Conservation (phyloP, 2,113 vertebrate genomes). For the Myotis yumanensis region DNA sequence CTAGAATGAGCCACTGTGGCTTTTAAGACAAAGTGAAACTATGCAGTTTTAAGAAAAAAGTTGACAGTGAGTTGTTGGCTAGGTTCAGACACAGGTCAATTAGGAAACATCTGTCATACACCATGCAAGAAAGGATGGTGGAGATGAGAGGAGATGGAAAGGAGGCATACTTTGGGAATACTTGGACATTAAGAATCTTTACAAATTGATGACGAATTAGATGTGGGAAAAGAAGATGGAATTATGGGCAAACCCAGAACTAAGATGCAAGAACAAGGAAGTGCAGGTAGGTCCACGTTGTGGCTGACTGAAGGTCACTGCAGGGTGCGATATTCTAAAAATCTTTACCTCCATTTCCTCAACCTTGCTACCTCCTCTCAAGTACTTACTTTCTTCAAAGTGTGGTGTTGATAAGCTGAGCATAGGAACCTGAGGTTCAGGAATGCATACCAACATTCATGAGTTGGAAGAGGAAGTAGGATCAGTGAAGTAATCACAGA, state of each 20-base stretch:
- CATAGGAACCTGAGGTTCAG: neutral
- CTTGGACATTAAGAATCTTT: neutral
- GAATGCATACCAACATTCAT: neutral
- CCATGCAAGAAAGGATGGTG: no score
- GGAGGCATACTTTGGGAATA: no score
- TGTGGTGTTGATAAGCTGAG: neutral
- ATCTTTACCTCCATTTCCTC: neutral
- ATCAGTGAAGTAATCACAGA: neutral
- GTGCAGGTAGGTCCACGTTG: neutral
- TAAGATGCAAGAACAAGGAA: neutral
- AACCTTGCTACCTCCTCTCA: neutral
- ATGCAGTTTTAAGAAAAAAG: neutral
- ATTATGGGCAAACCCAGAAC: neutral
- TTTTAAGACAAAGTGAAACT: neutral
- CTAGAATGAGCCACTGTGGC: neutral
- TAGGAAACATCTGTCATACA: neutral
- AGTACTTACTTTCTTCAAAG: neutral
- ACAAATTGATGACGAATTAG: neutral
- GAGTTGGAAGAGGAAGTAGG: neutral
- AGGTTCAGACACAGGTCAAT: neutral
- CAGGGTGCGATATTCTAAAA: neutral
- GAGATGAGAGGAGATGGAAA: no score
- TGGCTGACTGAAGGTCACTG: no score
- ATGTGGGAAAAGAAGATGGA: neutral
- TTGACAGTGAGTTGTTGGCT: neutral